Percentiles rank a stretch among this genome's conserved stretches.
These are phyloP conservation scores for Merops nubicus DNA, from an alignment of 2,113 vertebrate genomes.

Conservation along the genomic window DNA sequence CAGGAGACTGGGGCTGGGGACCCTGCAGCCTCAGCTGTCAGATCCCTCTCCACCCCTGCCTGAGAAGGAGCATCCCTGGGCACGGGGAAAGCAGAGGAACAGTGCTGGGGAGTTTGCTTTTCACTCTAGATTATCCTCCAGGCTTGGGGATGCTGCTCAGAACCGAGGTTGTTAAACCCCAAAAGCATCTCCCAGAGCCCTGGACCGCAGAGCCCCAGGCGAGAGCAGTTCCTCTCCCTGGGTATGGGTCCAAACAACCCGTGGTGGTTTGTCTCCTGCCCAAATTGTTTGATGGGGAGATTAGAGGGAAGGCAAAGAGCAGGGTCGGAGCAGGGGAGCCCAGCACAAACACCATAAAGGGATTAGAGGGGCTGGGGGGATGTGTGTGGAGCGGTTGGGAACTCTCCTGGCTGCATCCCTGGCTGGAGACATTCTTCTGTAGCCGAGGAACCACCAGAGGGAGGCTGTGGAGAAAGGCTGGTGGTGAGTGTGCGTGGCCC, in stretches of 20 bases:
- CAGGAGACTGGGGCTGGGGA: neutral
- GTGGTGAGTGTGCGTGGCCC: fast-evolving
- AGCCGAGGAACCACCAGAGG: fast-evolving
- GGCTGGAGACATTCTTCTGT: fast-evolving
- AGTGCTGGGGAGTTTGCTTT: neutral
- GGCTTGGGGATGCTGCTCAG: neutral
- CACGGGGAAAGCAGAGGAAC: neutral
- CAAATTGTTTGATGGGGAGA: neutral
- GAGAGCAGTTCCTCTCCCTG: neutral
- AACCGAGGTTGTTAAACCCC: neutral
- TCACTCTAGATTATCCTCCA: neutral
- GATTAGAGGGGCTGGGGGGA: slow-evolving; percentile 21
- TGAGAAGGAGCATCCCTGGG: neutral
- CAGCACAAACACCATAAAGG: slow-evolving; percentile 54
- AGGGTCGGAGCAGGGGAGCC: neutral
- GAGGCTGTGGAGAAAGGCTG: neutral
- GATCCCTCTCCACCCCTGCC: neutral
- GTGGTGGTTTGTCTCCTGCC: neutral
- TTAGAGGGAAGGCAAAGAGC: slow-evolving; percentile 65
- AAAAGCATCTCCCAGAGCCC: neutral
- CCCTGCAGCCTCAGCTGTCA: neutral
- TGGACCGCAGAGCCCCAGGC: fast-evolving
- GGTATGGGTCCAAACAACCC: fast-evolving
- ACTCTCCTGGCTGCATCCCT: neutral
- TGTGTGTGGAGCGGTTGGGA: neutral